Base-by-base conservation (phyloP, 2,113 vertebrate species). In the Serilophus lunatus region DNA sequence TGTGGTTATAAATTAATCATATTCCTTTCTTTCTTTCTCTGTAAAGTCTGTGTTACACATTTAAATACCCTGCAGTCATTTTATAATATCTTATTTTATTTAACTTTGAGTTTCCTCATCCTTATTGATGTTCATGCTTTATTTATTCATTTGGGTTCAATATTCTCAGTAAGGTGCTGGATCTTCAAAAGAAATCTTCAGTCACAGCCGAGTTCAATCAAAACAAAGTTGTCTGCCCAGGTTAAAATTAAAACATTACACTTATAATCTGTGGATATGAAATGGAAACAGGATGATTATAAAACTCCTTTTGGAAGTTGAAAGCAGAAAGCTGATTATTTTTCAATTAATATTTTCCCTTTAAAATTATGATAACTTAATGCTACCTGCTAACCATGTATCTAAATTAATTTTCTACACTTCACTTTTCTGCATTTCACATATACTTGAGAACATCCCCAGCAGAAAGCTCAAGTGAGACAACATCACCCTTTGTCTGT, bases 121-220 rank as follows among this genome's bases (percentile, higher is more conserved):
- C 53, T 97, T 87, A 69, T 86, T 92, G 81, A 82, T 86, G 81
- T 75, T 97, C 5, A 1, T 92, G 12, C 85, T 95, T 96, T 94
- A 95, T 93, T 97, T 97, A 95, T 90, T 96, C 81, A 82, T 35
- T 93, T 74, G 38, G 71, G 47, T 90, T 94, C 84, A 94, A 76
- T 95, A 92, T 89, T 76, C 51, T 95, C 72, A 74, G 56, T 74
- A 87, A 96, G 66, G 71, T 75, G 25, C 25, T 94, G 75, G 80
- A 61, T 72, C 61, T 96, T 95, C 82, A 93, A 92, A 96, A 86
- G 66, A 92, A 96, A 61, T 87, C 50, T 92, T 94, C 87, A 69
- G 36, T 66, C 75, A 84, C 28, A 57, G 47, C 24, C 68, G 25
- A 86, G 65, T 93, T 95, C 79, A 96, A 82, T 95, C 77, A 95